phyloP scores from a whole-genome alignment of 2,888 invertebrate genomes.

The Strigamia maritima region DNA sequence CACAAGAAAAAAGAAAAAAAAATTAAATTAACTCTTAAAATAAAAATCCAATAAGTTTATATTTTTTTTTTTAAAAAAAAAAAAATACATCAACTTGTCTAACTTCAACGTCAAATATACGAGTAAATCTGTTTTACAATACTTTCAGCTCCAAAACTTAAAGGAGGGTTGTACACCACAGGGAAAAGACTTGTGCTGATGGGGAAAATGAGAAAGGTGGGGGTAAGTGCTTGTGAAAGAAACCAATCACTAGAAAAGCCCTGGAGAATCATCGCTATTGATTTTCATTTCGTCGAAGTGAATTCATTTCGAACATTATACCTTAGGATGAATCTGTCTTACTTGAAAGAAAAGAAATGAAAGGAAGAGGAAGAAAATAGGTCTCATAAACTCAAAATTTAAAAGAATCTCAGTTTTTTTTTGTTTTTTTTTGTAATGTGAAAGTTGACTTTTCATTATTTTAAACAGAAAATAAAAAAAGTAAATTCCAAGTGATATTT shows the following conservation, averaged over 20 bases:
- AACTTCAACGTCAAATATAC: not conserved
- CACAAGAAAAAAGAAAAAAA: not conserved
- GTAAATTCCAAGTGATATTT: not conserved
- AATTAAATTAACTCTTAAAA: not conserved
- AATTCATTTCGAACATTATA: slow-evolving; percentile 17
- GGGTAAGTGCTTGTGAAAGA: slow-evolving; percentile 23
- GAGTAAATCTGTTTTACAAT: slow-evolving; percentile 21
- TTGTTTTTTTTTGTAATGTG: not conserved
- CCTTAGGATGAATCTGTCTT: slow-evolving; percentile 3
- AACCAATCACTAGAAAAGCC: slow-evolving; percentile 23
- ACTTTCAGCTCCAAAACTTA: not conserved
- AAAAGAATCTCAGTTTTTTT: not conserved
- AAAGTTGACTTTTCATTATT: not conserved
- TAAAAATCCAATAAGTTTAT: not conserved
- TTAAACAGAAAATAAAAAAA: not conserved
- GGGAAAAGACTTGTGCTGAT: slow-evolving; percentile 3
- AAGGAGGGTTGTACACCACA: not conserved
- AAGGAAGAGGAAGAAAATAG: not conserved
- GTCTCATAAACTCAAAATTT: not conserved
- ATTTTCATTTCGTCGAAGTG: slow-evolving; percentile 23
- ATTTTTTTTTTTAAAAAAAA: not conserved
- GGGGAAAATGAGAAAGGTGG: slow-evolving; percentile 15
- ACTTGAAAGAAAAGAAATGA: not conserved
- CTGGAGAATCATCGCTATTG: slow-evolving; percentile 2
- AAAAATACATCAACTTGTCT: not conserved